Evolutionary conservation across 2,888 invertebrate species (phyloP).

Genomic region (Cosmia pyralina): DNA sequence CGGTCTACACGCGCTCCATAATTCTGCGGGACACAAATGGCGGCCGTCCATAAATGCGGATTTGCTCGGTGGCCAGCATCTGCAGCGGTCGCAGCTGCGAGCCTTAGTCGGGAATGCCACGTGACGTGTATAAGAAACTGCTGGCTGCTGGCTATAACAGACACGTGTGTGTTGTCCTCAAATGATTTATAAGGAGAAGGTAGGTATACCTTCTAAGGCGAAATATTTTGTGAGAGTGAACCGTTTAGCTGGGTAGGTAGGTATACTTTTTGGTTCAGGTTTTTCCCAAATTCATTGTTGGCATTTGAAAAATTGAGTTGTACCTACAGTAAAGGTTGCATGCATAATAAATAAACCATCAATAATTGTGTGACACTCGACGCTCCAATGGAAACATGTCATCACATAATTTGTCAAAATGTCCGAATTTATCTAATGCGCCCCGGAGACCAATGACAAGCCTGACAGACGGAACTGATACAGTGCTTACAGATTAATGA

Average conservation of each 20-base stretch:
- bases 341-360: not conserved
- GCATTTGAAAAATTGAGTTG: not conserved
- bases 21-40: constrained; percentile 55
- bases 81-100: constrained; percentile 69
- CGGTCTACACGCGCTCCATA: constrained; percentile 23
- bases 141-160: constrained; percentile 16
- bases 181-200: constrained; percentile 15
- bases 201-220: not conserved
- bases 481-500: constrained; percentile 55
- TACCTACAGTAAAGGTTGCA: not conserved
- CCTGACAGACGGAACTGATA: constrained; percentile 57
- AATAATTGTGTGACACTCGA: constrained; percentile 1
- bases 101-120: constrained; percentile 34
- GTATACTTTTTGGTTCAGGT: not conserved
- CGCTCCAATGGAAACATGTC: constrained; percentile 17
- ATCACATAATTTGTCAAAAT: constrained; percentile 44
- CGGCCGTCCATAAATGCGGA: constrained; percentile 55
- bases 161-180: constrained; percentile 1
- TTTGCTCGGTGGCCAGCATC: constrained; percentile 60
- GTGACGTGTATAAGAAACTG: constrained; percentile 46
- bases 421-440: constrained; percentile 37
- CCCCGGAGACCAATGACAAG: constrained; percentile 45
- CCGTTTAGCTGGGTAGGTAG: not conserved
- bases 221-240: not conserved
- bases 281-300: not conserved